phyloP scores from a whole-genome alignment of 2,888 invertebrate species.

The Melolontha melolontha region DNA sequence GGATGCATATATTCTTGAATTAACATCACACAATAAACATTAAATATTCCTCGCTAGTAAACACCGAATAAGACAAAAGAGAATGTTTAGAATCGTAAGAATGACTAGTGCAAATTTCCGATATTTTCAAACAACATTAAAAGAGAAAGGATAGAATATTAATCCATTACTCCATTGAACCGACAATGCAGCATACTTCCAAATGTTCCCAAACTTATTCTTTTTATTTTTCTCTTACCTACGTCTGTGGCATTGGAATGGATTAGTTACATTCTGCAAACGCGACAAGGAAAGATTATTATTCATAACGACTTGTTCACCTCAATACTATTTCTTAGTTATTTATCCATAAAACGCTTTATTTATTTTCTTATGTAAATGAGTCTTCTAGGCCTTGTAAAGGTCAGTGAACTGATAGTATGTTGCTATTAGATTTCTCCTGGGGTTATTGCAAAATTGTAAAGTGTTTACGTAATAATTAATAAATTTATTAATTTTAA shows the following conservation, averaged over 20 bases:
- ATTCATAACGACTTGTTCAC: no score
- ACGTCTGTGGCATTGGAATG: neutral
- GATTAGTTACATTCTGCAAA: neutral
- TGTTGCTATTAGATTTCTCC: slow-evolving; percentile 1
- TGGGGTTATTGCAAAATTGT: no score
- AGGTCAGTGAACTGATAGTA: slow-evolving; percentile 5
- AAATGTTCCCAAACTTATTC: no score
- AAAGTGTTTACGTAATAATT: no score
- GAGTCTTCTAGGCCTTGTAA: neutral
- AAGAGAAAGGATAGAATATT: slow-evolving; percentile 10
- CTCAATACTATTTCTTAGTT: no score
- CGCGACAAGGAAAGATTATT: no score
- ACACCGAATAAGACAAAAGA: slow-evolving; percentile 1
- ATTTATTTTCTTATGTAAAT: slow-evolving; percentile 16
- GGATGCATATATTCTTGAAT: no score
- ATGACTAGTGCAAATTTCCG: neutral
- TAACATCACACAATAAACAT: no score
- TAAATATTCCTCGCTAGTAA: no score
- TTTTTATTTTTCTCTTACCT: neutral
- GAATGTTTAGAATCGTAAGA: neutral
- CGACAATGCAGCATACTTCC: neutral
- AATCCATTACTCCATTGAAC: slow-evolving; percentile 1
- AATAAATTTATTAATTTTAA: no score
- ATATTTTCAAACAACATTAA: neutral
- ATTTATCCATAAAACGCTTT: neutral